Conservation (phyloP, 2,888 invertebrate species). For the Ommatoiulus sabulosus region DNA sequence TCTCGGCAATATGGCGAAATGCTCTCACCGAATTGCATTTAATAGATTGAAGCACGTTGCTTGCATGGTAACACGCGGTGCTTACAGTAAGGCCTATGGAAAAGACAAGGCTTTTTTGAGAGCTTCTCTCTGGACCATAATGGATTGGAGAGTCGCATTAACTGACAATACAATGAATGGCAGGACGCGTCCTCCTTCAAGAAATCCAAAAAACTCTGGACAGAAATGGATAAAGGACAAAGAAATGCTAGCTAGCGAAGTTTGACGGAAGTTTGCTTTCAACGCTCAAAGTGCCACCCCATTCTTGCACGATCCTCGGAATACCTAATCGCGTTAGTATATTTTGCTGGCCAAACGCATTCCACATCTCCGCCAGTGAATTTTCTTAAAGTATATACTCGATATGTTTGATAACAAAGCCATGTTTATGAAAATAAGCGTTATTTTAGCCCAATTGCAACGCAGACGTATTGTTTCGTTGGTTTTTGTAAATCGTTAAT, state of each 20-base stretch:
- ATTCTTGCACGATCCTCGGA: background rate
- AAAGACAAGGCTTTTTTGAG: constrained; percentile 32
- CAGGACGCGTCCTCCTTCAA: constrained; percentile 20
- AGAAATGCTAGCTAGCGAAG: constrained; percentile 19
- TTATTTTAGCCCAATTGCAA: too few species aligned
- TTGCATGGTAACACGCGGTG: constrained; percentile 32
- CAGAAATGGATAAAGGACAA: constrained; percentile 16
- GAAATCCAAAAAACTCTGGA: constrained; percentile 25
- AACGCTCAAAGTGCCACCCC: background rate
- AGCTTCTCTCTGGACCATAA: constrained; percentile 47
- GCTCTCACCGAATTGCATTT: constrained; percentile 47
- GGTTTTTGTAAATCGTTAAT: too few species aligned
- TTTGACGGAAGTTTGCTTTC: constrained; percentile 22
- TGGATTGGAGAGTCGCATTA: constrained; percentile 41
- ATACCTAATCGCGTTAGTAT: background rate
- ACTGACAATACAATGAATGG: constrained; percentile 24
- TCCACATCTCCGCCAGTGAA: background rate
- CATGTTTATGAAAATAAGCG: too few species aligned
- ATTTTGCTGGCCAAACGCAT: background rate
- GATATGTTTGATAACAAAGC: too few species aligned
- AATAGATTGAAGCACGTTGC: constrained; percentile 47
- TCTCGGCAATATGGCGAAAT: constrained; percentile 32
- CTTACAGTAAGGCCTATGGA: constrained; percentile 6
- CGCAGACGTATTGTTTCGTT: too few species aligned
- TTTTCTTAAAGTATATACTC: background rate